Evolutionary conservation across 2,888 invertebrate genomes (phyloP).

Genomic region (Rhagonycha fulva): DNA sequence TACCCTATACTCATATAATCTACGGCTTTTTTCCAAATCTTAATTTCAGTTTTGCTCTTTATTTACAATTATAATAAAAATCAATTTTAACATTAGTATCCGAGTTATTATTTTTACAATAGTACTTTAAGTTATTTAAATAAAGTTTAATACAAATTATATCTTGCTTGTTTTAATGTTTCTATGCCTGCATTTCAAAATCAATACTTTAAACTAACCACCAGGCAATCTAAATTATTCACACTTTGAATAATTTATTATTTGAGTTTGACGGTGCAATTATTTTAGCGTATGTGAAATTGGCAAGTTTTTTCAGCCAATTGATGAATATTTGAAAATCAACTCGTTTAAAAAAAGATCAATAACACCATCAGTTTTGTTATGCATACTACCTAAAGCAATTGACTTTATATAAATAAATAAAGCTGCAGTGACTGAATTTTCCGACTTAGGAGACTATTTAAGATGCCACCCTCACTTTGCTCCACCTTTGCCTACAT

Average conservation of each 20-base stretch:
- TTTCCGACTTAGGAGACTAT: no score
- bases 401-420: no score
- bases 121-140: background rate
- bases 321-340: background rate
- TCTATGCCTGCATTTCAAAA: background rate
- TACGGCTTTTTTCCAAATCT: background rate
- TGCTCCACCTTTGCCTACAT: no score
- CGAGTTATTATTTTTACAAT: background rate
- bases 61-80: background rate
- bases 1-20: background rate
- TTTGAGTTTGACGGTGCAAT: background rate
- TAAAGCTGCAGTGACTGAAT: no score
- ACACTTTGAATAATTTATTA: background rate
- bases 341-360: background rate
- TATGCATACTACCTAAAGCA: no score
- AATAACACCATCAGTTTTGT: no score
- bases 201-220: background rate
- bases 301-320: no score
- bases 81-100: background rate
- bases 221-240: background rate
- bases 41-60: slow-evolving; percentile 1
- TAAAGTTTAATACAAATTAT: background rate
- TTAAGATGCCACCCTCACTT: no score
- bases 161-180: background rate
- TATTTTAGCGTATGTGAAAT: background rate